These are phyloP conservation scores for Lipotes vexillifer DNA, from an alignment of 2,113 vertebrate genomes.

Conservation along the genomic window DNA sequence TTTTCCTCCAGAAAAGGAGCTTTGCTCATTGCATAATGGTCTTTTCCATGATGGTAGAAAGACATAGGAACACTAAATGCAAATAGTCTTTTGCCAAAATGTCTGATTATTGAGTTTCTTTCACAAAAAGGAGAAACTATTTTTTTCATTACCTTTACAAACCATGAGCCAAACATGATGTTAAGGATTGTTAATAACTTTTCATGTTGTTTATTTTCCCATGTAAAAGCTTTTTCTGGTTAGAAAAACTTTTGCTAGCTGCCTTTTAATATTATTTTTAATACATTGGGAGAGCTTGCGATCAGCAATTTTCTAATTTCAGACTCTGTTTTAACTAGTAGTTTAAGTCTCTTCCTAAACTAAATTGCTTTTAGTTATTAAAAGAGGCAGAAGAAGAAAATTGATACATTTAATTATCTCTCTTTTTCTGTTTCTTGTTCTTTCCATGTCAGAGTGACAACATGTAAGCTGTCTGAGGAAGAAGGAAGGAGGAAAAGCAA, in stretches of 20 bases:
- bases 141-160: slow-evolving; percentile 49
- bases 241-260: background rate
- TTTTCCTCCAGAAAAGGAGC: slow-evolving; percentile 73
- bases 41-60: slow-evolving; percentile 52
- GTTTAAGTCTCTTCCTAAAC: background rate
- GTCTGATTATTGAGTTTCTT: slow-evolving; percentile 20
- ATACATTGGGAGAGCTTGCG: background rate
- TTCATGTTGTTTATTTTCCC: slow-evolving; percentile 29
- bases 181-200: slow-evolving; percentile 32
- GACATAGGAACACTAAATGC: slow-evolving; percentile 39
- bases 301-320: slow-evolving; percentile 24
- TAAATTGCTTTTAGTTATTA: slow-evolving; percentile 28
- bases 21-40: slow-evolving; percentile 62
- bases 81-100: slow-evolving; percentile 24
- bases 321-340: slow-evolving; percentile 26
- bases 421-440: slow-evolving; percentile 28
- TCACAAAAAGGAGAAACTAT: background rate
- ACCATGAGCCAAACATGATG: background rate
- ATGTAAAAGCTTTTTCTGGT: slow-evolving; percentile 18
- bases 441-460: background rate
- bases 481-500: background rate
- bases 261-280: slow-evolving; percentile 8
- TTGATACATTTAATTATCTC: background rate
- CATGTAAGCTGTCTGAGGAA: background rate
- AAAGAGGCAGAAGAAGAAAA: slow-evolving; percentile 2